Percentiles rank a stretch among this genome's conserved stretches.
Evolutionary conservation across 2,113 vertebrate species (phyloP).

Genomic region (Pao palembangensis): DNA sequence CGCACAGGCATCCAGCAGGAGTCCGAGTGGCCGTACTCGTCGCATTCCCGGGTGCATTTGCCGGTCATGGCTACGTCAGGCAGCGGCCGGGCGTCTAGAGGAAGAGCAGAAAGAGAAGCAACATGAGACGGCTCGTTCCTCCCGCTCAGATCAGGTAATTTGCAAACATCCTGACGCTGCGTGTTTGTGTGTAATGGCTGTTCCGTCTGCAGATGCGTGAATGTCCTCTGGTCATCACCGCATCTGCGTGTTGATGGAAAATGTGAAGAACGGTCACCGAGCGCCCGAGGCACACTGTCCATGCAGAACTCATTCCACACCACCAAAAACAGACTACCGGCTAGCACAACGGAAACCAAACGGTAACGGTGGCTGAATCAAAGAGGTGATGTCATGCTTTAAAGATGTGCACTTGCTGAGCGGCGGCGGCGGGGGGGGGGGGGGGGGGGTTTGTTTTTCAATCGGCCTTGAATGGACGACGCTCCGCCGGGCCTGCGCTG

Average conservation of each 20-base stretch:
- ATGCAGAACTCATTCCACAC: conserved; percentile 71
- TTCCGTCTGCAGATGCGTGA: conserved; percentile 41
- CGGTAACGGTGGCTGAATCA: conserved; percentile 58
- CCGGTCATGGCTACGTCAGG: conserved; percentile 99
- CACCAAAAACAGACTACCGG: conserved; percentile 50
- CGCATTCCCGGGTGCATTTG: conserved; percentile 96
- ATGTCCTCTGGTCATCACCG: conserved; percentile 40
- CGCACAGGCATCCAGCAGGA: conserved; percentile 99
- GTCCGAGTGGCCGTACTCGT: conserved; percentile 98
- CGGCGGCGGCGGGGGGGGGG: neutral
- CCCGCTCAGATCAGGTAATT: conserved; percentile 21
- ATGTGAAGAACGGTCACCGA: conserved; percentile 34
- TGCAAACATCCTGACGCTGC: conserved; percentile 25
- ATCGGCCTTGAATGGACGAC: conserved; percentile 18
- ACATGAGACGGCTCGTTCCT: conserved; percentile 26
- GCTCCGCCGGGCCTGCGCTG: conserved; percentile 2
- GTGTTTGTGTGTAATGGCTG: conserved; percentile 49
- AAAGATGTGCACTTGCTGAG: conserved; percentile 55
- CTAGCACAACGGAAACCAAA: conserved; percentile 10
- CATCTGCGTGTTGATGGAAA: conserved; percentile 50
- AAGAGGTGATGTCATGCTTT: conserved; percentile 74
- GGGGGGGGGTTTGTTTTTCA: conserved; percentile 13
- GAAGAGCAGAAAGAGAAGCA: conserved; percentile 44
- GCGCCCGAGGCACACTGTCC: conserved; percentile 9
- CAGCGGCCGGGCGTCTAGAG: conserved; percentile 96